Conservation (phyloP, 2,113 vertebrate genomes). For the Ascaphus truei region DNA sequence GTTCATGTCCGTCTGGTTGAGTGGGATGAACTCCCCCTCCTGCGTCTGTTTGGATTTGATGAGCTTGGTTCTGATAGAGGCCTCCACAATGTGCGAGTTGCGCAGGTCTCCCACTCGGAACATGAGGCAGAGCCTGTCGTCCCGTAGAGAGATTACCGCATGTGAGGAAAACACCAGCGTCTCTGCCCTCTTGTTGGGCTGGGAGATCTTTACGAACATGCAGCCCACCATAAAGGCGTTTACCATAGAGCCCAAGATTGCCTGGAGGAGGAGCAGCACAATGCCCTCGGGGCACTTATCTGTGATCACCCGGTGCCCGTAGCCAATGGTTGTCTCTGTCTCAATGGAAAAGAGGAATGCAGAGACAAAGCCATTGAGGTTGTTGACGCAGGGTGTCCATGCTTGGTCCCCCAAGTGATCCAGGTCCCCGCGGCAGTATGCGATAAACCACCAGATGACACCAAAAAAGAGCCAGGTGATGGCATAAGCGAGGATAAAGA, state of each 20-base stretch:
- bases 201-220: constrained; percentile 88
- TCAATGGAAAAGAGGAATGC: constrained; percentile 97
- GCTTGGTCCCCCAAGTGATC: constrained; percentile 86
- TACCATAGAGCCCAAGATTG: constrained; percentile 95
- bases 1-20: constrained; percentile 83
- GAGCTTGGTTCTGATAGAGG: constrained; percentile 81
- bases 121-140: constrained; percentile 79
- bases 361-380: constrained; percentile 91
- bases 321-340: constrained; percentile 94
- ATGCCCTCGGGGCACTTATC: constrained; percentile 94
- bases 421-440: constrained; percentile 90
- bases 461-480: constrained; percentile 97
- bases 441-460: constrained; percentile 96
- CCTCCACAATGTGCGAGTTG: constrained; percentile 84
- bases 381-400: constrained; percentile 95
- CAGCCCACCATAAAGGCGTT: constrained; percentile 94
- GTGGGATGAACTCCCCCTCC: constrained; percentile 82
- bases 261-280: constrained; percentile 86
- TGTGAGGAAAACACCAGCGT: constrained; percentile 81
- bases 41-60: constrained; percentile 83
- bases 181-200: constrained; percentile 81
- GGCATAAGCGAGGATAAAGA: constrained; percentile 93
- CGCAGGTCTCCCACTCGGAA: constrained; percentile 82
- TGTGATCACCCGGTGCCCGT: constrained; percentile 91
- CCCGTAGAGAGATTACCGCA: constrained; percentile 75